These are phyloP conservation scores for Platyura marginata DNA, from an alignment of 1,140 invertebrate genomes.

Conservation along the genomic window DNA sequence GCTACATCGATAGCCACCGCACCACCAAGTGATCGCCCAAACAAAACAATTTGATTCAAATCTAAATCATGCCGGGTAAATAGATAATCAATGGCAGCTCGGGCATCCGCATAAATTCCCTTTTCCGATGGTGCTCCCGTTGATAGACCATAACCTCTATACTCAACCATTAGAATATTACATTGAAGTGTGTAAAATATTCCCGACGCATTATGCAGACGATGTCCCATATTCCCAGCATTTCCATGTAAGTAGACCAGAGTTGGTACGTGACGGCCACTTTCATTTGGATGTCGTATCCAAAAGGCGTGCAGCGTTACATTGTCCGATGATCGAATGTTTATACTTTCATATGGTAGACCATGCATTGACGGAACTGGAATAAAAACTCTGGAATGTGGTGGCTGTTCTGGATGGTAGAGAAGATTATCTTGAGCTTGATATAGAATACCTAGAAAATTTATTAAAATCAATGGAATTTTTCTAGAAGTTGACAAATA, in stretches of 20 bases:
- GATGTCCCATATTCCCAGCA: constrained; percentile 90
- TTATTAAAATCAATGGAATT: not conserved
- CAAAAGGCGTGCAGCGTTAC: constrained; percentile 72
- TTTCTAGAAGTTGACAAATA: constrained; percentile 7
- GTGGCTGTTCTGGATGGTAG: constrained; percentile 76
- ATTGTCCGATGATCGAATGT: constrained; percentile 57
- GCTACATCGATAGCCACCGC: constrained; percentile 65
- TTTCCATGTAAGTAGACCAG: constrained; percentile 88
- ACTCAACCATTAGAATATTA: constrained; percentile 82
- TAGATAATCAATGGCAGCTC: constrained; percentile 71
- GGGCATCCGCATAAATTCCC: constrained; percentile 75
- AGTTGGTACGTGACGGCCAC: constrained; percentile 46
- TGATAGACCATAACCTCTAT: constrained; percentile 86
- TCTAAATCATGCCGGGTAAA: constrained; percentile 65
- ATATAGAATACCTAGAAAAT: constrained; percentile 54
- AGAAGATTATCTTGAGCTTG: constrained; percentile 68
- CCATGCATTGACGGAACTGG: constrained; percentile 53
- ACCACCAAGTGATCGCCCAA: constrained; percentile 80
- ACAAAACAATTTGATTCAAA: constrained; percentile 69
- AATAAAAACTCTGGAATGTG: constrained; percentile 70
- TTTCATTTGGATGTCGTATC: constrained; percentile 55
- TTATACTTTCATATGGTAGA: constrained; percentile 52
- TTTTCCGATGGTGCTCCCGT: constrained; percentile 71
- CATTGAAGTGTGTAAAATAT: constrained; percentile 62
- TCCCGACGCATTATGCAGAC: constrained; percentile 56